Conservation (phyloP, 1,140 invertebrate genomes). For the Bombyx mandarina region DNA sequence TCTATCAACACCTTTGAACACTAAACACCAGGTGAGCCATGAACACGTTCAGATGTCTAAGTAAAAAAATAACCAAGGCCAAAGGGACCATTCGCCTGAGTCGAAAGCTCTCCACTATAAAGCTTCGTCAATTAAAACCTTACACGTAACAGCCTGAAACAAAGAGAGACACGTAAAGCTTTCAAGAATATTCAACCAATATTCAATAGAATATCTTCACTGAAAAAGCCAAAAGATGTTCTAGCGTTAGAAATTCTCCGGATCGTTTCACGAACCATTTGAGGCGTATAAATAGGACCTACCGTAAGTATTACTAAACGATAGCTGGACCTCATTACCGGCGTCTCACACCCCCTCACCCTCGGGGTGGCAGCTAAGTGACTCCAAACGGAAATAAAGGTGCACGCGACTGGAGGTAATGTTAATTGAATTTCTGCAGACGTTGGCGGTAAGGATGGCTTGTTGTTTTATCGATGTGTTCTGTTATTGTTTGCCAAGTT, state of each 20-base stretch:
- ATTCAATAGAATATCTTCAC: no score
- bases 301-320: constrained; percentile 37
- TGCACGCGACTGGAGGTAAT: constrained; percentile 70
- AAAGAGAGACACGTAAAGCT: no score
- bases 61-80: no score
- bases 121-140: no score
- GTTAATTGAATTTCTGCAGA: constrained; percentile 71
- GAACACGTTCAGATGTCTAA: no score
- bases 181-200: no score
- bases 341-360: constrained; percentile 36
- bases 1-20: not conserved
- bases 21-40: no score
- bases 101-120: no score
- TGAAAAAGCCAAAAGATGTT: no score
- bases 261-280: not conserved
- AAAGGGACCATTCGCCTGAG: no score
- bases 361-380: constrained; percentile 42
- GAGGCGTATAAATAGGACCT: constrained; percentile 14
- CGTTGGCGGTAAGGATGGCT: constrained; percentile 39
- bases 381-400: constrained; percentile 70
- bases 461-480: not conserved
- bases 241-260: no score
- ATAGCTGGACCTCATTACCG: constrained; percentile 66
- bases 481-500: not conserved
- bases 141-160: no score